A percentile compares a stretch with the other conserved stretches of the same genome.
Conservation (phyloP, 2,797 vertebrate genomes). For the Liasis olivaceus region DNA sequence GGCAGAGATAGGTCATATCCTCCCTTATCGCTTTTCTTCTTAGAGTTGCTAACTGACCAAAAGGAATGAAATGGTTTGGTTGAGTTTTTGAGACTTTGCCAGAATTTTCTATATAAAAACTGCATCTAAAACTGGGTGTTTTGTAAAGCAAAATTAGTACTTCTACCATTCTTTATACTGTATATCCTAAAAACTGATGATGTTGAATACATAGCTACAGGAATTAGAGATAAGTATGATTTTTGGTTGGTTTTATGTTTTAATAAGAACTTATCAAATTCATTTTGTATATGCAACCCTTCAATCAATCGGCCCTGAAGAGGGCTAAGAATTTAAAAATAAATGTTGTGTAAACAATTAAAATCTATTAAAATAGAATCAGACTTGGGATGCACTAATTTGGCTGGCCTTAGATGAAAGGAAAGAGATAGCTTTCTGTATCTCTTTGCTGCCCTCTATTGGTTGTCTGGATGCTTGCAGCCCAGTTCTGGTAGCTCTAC, state of each 20-base stretch:
- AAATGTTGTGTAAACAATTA: not conserved
- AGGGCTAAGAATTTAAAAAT: not conserved
- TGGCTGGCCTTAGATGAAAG: not conserved
- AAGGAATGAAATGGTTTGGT: not conserved
- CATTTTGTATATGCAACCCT: not conserved
- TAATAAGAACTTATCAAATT: not conserved
- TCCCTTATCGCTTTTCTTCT: slow-evolving; percentile 53
- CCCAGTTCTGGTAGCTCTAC: not conserved
- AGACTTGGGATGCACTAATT: not conserved
- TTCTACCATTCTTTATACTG: too few relatives aligned
- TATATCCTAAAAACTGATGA: not conserved
- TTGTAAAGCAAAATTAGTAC: slow-evolving; percentile 16
- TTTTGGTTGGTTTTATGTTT: not conserved
- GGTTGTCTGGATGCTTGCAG: not conserved
- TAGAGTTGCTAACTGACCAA: slow-evolving; percentile 21
- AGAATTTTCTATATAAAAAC: slow-evolving; percentile 1
- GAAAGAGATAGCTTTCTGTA: not conserved
- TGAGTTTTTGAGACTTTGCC: slow-evolving; percentile 29
- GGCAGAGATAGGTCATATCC: slow-evolving; percentile 55
- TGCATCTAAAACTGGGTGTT: rapidly evolving
- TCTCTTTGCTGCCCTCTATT: not conserved
- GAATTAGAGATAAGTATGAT: not conserved
- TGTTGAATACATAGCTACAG: not conserved
- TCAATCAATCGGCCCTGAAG: not conserved
- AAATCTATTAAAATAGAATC: not conserved